phyloP scores from a whole-genome alignment of 2,888 invertebrate genomes.

The Ischnus inquisitorius region DNA sequence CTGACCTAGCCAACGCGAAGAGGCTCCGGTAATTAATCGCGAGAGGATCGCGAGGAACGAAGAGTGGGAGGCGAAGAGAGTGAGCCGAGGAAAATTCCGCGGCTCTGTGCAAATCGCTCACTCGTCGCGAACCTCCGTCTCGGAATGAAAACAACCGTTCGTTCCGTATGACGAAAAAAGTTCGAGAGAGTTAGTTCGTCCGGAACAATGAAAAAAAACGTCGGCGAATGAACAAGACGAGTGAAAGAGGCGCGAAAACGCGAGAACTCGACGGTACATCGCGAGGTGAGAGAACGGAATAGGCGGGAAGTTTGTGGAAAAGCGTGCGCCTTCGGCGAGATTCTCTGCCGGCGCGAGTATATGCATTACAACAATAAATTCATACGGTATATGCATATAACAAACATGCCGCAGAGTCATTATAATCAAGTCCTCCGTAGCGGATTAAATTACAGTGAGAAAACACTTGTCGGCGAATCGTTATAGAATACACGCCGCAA shows the following conservation, averaged over 20 bases:
- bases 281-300: slow-evolving; percentile 61
- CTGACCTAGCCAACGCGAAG: slow-evolving; percentile 66
- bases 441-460: slow-evolving; percentile 36
- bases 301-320: slow-evolving; percentile 20
- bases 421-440: not conserved
- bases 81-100: slow-evolving; percentile 46
- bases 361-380: slow-evolving; percentile 56
- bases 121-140: slow-evolving; percentile 19
- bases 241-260: slow-evolving; percentile 7
- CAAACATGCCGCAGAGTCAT: not conserved
- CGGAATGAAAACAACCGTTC: not conserved
- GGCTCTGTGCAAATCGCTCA: not conserved
- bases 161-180: slow-evolving; percentile 60
- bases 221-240: not conserved
- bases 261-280: slow-evolving; percentile 5
- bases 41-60: slow-evolving; percentile 18
- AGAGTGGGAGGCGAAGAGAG: not conserved
- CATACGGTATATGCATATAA: not conserved
- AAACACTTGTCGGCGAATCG: slow-evolving; percentile 27
- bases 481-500: not conserved
- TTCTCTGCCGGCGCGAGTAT: slow-evolving; percentile 7
- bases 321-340: slow-evolving; percentile 36
- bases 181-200: slow-evolving; percentile 52
- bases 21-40: slow-evolving; percentile 65
- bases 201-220: slow-evolving; percentile 54